Percentiles rank a stretch among this genome's conserved stretches.
Conservation (phyloP, 1,140 invertebrate species). For the Brevipalpus yothersi region DNA sequence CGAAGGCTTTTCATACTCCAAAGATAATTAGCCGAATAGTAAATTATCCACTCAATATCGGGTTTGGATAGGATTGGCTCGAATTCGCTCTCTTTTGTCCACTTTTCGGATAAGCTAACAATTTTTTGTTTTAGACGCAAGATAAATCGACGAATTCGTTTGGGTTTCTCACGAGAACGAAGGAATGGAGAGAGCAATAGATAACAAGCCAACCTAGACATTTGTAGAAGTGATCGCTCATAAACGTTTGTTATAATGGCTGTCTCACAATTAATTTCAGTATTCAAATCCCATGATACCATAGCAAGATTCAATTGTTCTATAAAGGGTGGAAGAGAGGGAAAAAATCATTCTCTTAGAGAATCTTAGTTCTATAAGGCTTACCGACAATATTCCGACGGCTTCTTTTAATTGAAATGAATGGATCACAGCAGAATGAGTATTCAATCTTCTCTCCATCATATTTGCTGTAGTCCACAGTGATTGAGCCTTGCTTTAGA, state of each 20-base stretch:
- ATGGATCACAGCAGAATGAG: not conserved
- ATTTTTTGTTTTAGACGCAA: no score
- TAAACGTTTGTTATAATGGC: not conserved
- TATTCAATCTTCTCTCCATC: not conserved
- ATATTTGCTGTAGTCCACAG: not conserved
- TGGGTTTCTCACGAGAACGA: not conserved
- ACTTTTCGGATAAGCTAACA: no score
- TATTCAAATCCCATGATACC: not conserved
- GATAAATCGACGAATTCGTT: not conserved
- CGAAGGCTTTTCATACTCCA: no score
- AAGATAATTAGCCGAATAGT: no score
- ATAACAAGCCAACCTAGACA: not conserved
- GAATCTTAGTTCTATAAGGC: not conserved
- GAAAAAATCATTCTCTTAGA: not conserved
- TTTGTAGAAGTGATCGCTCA: not conserved
- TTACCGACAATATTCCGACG: not conserved
- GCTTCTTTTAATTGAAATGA: not conserved
- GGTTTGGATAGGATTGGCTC: no score
- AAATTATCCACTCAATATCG: no score
- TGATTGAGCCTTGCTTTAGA: not conserved
- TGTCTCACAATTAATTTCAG: not conserved
- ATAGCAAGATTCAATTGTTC: not conserved
- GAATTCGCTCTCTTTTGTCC: no score
- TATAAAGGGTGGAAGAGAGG: not conserved
- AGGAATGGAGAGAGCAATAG: not conserved